Evolutionary conservation across 2,888 invertebrate species (phyloP).

Genomic region (Mylabris sibirica): DNA sequence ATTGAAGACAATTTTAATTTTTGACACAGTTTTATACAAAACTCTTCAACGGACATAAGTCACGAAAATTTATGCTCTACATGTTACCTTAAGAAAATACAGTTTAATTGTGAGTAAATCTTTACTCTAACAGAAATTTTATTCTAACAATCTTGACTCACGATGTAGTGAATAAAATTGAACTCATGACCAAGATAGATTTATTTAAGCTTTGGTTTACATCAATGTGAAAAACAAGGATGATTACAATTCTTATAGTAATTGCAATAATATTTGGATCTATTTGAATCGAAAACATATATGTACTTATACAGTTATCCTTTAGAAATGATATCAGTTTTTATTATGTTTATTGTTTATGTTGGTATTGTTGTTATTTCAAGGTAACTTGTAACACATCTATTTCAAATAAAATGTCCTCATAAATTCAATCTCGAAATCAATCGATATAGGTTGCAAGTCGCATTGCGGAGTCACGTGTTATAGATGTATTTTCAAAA

Average conservation of each 20-base stretch:
- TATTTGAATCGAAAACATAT: no score
- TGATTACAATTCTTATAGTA: no score
- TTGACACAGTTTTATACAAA: neutral
- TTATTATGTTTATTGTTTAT: neutral
- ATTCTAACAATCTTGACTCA: no score
- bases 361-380: conserved; percentile 4
- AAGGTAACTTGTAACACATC: conserved; percentile 24
- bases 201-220: no score
- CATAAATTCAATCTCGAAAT: conserved; percentile 31
- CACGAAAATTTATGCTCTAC: neutral
- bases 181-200: no score
- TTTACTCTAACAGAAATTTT: neutral
- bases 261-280: no score
- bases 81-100: neutral
- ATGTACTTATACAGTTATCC: neutral
- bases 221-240: no score
- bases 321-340: neutral
- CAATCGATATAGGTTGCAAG: conserved; percentile 31
- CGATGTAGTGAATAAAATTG: no score
- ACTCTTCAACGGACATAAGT: neutral
- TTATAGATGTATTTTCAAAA: conserved; percentile 26
- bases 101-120: neutral
- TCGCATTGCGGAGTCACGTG: conserved; percentile 34
- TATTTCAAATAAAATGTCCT: conserved; percentile 28
- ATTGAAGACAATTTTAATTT: conserved; percentile 7